Base-by-base conservation (phyloP, 2,888 invertebrate species). In the Odontothrips loti region DNA sequence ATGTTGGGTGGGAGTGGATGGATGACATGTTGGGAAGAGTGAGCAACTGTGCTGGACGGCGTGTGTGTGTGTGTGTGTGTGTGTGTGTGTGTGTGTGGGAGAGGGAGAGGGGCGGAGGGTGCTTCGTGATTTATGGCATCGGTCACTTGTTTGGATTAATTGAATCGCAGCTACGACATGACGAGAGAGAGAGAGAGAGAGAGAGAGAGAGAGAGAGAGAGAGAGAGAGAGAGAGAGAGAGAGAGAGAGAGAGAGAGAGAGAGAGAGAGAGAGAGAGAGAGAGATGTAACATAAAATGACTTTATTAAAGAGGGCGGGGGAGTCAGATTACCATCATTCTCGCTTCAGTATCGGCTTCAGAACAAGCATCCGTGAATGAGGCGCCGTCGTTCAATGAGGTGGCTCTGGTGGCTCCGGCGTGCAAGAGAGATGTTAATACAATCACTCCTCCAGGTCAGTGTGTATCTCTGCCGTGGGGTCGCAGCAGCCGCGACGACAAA, bases 61-160 rank as follows among this genome's bases (percentile, higher is more conserved):
- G 12, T 63, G 63, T 63, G 63, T 63, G 63, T 63, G 63, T 68
- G 68, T 68, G 68, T 68, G 23, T 68, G 68, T 23, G 68, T 68
- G 23, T 68, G 68, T 68, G 23, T 68, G 68, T 68, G 23, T 68
- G 68, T 68, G 68, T 68, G 68, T 23, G 15, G 51, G 15, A 20
- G 10, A 17, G 15, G 51, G 51, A 2, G 51, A 3, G 51, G 51
- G 51, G 15, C 1, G 15, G 20, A 20, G 15, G 51, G 51, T 12
- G 51, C 51, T 12, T 10, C 15, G 51, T 51, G 51, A 17, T 51
- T 51, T 51, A 12, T 51, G 51, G 20, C 51, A 20, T 51, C 51
- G 15, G 51, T 51, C 12, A 12, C 51, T 51, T 51, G 12, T 20
- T 20, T 12, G 12, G 51, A 51, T 43, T 43, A 43, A 43, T 43